phyloP scores from a whole-genome alignment of 2,888 invertebrate genomes.

The Drosophila peninsularis region DNA sequence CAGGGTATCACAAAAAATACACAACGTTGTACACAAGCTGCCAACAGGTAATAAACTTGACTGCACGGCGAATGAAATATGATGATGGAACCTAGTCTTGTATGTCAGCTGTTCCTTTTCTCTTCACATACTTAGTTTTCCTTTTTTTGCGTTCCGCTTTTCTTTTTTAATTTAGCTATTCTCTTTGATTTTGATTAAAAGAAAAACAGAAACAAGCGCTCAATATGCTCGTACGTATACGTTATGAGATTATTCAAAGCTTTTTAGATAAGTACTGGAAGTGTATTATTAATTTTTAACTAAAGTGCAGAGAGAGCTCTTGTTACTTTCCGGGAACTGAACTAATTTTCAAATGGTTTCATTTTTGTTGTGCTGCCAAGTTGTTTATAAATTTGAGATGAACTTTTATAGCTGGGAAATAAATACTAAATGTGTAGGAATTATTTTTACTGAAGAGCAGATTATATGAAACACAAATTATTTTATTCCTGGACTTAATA shows the following conservation, averaged over 20 bases:
- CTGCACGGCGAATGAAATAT: conserved; percentile 19
- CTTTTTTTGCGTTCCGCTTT: not conserved
- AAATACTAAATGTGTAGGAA: not conserved
- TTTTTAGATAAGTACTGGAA: conserved; percentile 1
- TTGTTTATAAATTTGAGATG: not conserved
- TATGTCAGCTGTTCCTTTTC: conserved; percentile 21
- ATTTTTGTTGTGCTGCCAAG: not conserved
- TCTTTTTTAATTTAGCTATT: conserved; percentile 26
- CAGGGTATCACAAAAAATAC: conserved; percentile 12
- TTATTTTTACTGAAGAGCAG: not conserved
- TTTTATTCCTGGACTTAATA: too few species aligned
- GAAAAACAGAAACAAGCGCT: conserved; percentile 1
- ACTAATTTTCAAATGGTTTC: not conserved
- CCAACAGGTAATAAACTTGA: conserved; percentile 44
- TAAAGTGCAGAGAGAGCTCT: not conserved
- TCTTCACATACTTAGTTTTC: not conserved
- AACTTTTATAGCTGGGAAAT: not conserved
- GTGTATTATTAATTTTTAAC: not conserved
- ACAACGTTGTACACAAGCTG: conserved; percentile 11
- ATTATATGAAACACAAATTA: not conserved
- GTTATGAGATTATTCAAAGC: conserved; percentile 15
- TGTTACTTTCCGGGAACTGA: too few species aligned
- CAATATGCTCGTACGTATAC: not conserved
- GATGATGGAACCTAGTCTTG: conserved; percentile 9
- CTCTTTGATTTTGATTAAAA: conserved; percentile 24